Base-by-base conservation (phyloP, 35 echinoderm and acorn worm species). In the Diadema setosum region DNA sequence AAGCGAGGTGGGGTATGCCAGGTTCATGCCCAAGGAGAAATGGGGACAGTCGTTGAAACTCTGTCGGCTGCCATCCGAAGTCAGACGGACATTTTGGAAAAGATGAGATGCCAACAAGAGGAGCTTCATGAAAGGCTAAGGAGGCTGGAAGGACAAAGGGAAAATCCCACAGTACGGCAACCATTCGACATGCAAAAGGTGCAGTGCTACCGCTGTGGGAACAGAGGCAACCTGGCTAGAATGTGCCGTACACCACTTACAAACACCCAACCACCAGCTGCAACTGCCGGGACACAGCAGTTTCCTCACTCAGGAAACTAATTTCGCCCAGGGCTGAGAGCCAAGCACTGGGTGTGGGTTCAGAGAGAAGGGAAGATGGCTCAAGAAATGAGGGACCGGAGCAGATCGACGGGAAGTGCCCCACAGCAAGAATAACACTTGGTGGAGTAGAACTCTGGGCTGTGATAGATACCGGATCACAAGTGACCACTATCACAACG, bases 1-100 rank as follows among this genome's bases (percentile, higher is more conserved):
- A 76, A 52, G 25, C 76, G 49, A 80, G 42, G 65, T 35, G 15
- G n/a, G 6, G 55, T 31, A 42, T 39, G 42, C 25, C 45, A 81
- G 18, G 16, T 39, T 15, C 41, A 58, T 0, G 67, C 45, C 33
- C 33, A 65, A 2, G 2, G 24, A 26, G 41, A 56, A n/a, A 49
- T 88, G 43, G 25, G 75, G 5, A 80, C 45, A 24, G 37, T 81
- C 26, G 42, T 81, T 18, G 86, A 88, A 35, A 52, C 70, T 23
- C 63, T 88, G 32, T 55, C 86, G 14, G 43, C 42, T 9, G 86
- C 86, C 14, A 88, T 88, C 26, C 42, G 81, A 49, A 74, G 69
- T 16, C 86, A 88, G 40, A 88, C 69, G 21, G 69, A 64, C 40
- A 3, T 86, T 3, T 7, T 86, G 8, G 57, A 86, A 16, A 45